Base-by-base conservation (phyloP, 2,888 invertebrate species). In the Drosophila kuntzei region DNA sequence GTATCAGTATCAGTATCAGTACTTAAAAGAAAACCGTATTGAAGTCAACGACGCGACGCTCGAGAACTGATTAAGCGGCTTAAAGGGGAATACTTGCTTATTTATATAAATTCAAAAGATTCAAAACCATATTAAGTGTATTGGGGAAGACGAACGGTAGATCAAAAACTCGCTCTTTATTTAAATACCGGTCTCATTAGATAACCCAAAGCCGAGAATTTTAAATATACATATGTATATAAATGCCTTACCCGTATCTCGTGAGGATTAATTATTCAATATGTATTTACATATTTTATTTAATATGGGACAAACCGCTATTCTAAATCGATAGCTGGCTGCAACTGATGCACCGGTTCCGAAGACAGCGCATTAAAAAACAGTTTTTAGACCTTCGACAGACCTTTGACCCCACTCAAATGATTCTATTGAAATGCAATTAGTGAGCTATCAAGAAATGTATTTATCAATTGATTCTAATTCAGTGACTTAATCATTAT, bases 31-130 rank as follows among this genome's bases (percentile, higher is more conserved):
- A 36, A 16, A 14, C n/a, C 16, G 53, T 44, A 18, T 20, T 43
- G 46, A 59, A 27, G 59, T 70, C 68, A 53, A 54, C 71, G 54
- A 46, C 43, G 49, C 70, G 62, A 50, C 43, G 71, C 6, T 55
- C 36, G 57, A 64, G 53, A 71, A 71, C 64, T 37, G 75, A 85
- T 77, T 84, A 82, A 84, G 60, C 77, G 43, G 54, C 50, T 44
- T 54, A 63, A 53, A 25, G 53, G 63, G 47, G 37, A 41, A 61
- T 34, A 63, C 64, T 61, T 53, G 57, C 68, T 44, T 87, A 73
- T 82, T 82, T 82, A 82, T 82, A 80, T 51, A 58, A 29, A 27
- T 7, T 47, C 20, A 41, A n/a, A 34, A 34, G 14, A 41, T 37
- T 37, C 25, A n/a, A 55, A 27, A 14, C 14, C 43, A 18, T 47